Conservation (phyloP, 2,797 vertebrate species). For the Cryptoblepharus egeriae region DNA sequence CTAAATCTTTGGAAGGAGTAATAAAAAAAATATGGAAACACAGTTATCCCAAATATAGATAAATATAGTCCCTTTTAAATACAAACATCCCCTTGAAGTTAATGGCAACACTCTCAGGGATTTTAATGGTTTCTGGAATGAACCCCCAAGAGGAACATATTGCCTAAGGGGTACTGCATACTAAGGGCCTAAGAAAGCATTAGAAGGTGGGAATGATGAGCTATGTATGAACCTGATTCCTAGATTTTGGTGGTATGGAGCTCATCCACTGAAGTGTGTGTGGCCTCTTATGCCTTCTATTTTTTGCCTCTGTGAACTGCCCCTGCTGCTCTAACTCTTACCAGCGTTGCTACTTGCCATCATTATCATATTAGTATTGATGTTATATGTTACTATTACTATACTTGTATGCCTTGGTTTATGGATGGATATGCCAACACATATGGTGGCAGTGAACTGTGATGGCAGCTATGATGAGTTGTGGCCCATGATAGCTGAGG, state of each 20-base stretch:
- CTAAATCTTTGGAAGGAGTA: conserved; percentile 63
- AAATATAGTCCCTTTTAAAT: conserved; percentile 17
- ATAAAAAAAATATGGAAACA: conserved; percentile 56
- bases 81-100: conserved; percentile 23
- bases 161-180: not conserved
- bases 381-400: not conserved
- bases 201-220: not conserved
- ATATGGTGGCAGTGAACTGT: not conserved
- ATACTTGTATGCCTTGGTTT: no score
- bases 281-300: not conserved
- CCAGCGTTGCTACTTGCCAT: not conserved
- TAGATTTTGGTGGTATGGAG: not conserved
- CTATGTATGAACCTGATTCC: not conserved
- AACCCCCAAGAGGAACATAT: conserved; percentile 5
- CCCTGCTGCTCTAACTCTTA: not conserved
- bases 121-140: conserved; percentile 35
- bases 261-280: not conserved
- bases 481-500: not conserved
- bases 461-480: not conserved
- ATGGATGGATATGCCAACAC: not conserved
- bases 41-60: conserved; percentile 25
- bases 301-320: not conserved
- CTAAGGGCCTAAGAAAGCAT: not conserved
- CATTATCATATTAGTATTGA: not conserved
- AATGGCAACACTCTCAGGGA: conserved; percentile 16